Evolutionary conservation across 2,888 invertebrate species (phyloP), one percentile per base, ranked within the genome.

Genomic region (Drosophila subsilvestris): DNA sequence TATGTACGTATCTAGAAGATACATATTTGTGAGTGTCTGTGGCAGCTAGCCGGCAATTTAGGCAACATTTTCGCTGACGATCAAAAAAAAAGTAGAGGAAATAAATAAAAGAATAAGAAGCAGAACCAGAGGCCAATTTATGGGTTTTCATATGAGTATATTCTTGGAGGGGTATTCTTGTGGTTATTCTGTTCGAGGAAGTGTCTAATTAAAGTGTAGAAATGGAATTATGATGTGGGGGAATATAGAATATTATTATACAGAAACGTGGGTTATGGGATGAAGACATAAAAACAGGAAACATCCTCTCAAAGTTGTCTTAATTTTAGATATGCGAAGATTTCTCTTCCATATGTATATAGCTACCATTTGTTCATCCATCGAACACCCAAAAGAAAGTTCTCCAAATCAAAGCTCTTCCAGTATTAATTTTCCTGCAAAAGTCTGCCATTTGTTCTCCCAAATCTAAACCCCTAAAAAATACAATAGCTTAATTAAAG

Each of bases 31-130:
- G 29, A 49, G 43, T 68, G 22, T 81, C 55, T 48, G 20, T 61
- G 32, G 10, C 62, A 57, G 20, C 60, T 42, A 60, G 74, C 37
- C 55, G 58, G 51, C 69, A 78, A 74, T 76, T 79, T 77, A 61
- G 74, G 61, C 80, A 65, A 50, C 50, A 59, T 50, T 63, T 58
- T 66, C 58, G 76, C 57, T 47, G 48, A 58, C 60, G 58, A 32
- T 55, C 32, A 43, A n/a, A 57, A 67, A 57, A 67, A 54, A 37
- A 47, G n/a, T 25, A 45, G 51, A 47, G 20, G 12, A 44, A 12
- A n/a, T 29, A 10, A 12, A 68, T 27, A 20, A 54, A 50, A 37
- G 43, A 48, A 37, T 25, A 51, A 32, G 27, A n/a, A n/a, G n/a
- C n/a, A 45, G 32, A 43, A 9, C 14, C 44, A 47, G 29, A 37